These are phyloP conservation scores for Microtus agrestis DNA, from an alignment of 2,797 vertebrate genomes.

Conservation along the genomic window DNA sequence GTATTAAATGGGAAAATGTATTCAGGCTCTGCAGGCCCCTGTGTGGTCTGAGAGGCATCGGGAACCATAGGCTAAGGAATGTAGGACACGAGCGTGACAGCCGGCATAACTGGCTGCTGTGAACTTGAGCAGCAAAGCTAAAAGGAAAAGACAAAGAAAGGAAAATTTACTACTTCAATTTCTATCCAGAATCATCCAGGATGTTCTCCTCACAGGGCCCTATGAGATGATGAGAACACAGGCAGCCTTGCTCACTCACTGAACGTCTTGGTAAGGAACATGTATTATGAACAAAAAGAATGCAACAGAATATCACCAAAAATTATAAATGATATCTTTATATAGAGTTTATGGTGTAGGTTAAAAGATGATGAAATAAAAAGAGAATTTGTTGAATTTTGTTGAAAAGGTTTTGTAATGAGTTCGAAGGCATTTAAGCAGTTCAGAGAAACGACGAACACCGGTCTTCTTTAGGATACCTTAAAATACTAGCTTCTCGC, in stretches of 20 bases:
- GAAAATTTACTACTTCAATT: not conserved
- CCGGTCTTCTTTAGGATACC: not conserved
- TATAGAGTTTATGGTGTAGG: not conserved
- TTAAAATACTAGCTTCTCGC: slow-evolving; percentile 4
- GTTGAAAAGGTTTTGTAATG: not conserved
- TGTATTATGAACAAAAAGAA: slow-evolving; percentile 45
- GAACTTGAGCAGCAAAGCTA: slow-evolving; percentile 51
- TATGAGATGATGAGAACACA: not conserved
- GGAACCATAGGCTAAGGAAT: slow-evolving; percentile 42
- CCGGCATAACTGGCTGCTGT: slow-evolving; percentile 4
- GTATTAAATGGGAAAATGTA: slow-evolving; percentile 60
- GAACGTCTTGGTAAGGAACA: not conserved
- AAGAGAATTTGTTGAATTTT: slow-evolving; percentile 28
- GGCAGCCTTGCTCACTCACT: not conserved
- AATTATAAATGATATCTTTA: not conserved
- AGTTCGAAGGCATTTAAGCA: slow-evolving; percentile 7
- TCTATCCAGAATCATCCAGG: slow-evolving; percentile 1
- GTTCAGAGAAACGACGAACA: not conserved
- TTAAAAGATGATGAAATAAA: slow-evolving; percentile 36
- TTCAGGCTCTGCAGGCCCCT: slow-evolving; percentile 31
- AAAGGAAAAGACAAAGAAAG: slow-evolving; percentile 11
- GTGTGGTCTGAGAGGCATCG: slow-evolving; percentile 10
- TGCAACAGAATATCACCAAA: not conserved
- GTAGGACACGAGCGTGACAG: slow-evolving; percentile 54
- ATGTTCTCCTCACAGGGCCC: not conserved